Conservation (phyloP, 2,888 invertebrate genomes). For the Apeira syringaria region DNA sequence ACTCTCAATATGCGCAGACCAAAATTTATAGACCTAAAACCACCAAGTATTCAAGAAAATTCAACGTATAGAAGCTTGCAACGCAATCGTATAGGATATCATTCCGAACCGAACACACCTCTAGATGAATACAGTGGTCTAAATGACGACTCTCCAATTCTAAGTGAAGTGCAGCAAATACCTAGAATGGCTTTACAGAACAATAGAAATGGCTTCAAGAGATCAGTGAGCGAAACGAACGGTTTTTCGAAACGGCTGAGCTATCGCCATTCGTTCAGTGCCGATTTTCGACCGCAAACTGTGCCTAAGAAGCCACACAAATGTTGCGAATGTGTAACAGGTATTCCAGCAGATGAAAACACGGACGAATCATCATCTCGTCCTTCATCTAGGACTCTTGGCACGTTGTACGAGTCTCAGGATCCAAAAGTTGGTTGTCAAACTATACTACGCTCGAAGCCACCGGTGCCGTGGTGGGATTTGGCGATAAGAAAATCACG, state of each 20-base stretch:
- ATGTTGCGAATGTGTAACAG: conserved; percentile 79
- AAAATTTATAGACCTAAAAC: conserved; percentile 74
- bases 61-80: conserved; percentile 68
- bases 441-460: conserved; percentile 86
- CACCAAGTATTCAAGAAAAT: conserved; percentile 55
- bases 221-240: conserved; percentile 75
- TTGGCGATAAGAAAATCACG: conserved; percentile 91
- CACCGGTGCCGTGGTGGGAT: conserved; percentile 94
- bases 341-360: conserved; percentile 67
- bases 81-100: conserved; percentile 72
- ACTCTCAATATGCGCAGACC: conserved; percentile 75
- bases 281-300: conserved; percentile 63
- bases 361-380: conserved; percentile 53
- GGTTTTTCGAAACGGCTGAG: conserved; percentile 74
- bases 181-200: conserved; percentile 73
- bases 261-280: conserved; percentile 78
- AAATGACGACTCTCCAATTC: conserved; percentile 59
- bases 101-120: conserved; percentile 79
- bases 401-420: conserved; percentile 78
- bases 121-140: conserved; percentile 58
- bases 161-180: conserved; percentile 71
- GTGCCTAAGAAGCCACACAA: conserved; percentile 67
- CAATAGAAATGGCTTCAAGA: conserved; percentile 72
- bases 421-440: conserved; percentile 88
- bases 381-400: conserved; percentile 66